These are phyloP conservation scores for Arctopsyche grandis DNA, from an alignment of 1,140 invertebrate species.

Conservation along the genomic window DNA sequence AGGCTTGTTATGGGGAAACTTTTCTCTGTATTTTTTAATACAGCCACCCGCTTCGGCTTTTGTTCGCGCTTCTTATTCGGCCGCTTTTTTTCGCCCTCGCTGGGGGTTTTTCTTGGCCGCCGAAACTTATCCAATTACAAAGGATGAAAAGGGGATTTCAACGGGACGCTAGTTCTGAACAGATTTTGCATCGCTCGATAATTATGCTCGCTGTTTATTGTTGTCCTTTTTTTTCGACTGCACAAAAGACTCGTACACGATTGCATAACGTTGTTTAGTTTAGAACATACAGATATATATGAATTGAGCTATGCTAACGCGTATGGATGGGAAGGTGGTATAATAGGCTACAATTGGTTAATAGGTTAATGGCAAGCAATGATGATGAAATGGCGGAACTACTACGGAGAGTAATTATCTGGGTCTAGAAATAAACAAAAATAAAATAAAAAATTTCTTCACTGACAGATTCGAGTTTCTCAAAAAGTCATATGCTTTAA, in stretches of 20 bases:
- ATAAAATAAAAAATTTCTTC: too few relatives aligned
- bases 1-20: constrained; percentile 52
- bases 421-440: too few relatives aligned
- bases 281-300: too few relatives aligned
- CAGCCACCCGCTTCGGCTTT: constrained; percentile 29
- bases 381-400: too few relatives aligned
- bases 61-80: neutral
- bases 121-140: constrained; percentile 55
- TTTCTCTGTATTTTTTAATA: constrained; percentile 52
- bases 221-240: constrained; percentile 33
- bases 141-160: constrained; percentile 51
- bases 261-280: too few relatives aligned
- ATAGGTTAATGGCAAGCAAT: too few relatives aligned
- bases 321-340: too few relatives aligned
- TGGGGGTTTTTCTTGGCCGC: constrained; percentile 34
- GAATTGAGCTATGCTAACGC: too few relatives aligned
- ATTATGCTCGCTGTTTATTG: constrained; percentile 44
- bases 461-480: too few relatives aligned
- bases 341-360: too few relatives aligned
- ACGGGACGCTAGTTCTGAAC: constrained; percentile 35
- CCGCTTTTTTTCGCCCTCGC: constrained; percentile 12
- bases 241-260: constrained; percentile 3
- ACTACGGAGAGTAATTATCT: too few relatives aligned
- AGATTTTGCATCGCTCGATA: constrained; percentile 47
- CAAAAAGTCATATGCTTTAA: too few relatives aligned